These are phyloP conservation scores for Podotricha telesiphe DNA, from an alignment of 2,888 invertebrate species.

Conservation along the genomic window DNA sequence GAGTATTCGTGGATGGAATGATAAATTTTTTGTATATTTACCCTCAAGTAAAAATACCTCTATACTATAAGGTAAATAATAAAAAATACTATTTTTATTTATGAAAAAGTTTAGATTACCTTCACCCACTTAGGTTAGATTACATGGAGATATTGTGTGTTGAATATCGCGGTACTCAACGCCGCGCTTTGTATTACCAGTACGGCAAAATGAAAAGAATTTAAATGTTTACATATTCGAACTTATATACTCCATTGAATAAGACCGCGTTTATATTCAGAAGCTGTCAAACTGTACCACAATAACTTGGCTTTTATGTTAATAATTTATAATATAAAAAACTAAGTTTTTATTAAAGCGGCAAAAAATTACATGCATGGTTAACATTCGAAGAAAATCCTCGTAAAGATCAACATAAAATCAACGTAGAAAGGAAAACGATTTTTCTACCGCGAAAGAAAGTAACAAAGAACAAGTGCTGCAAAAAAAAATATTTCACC, in stretches of 20 bases:
- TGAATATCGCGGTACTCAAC: too few species aligned
- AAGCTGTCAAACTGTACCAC: too few species aligned
- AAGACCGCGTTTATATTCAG: too few species aligned
- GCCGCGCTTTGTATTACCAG: too few species aligned
- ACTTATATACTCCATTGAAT: too few species aligned
- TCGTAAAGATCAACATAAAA: slow-evolving; percentile 7
- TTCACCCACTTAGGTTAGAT: too few species aligned
- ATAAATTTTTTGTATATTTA: not conserved
- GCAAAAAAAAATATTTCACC: not conserved
- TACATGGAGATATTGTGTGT: too few species aligned
- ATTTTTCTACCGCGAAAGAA: not conserved
- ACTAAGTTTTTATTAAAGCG: too few species aligned
- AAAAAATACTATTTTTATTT: not conserved
- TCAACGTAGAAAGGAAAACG: not conserved
- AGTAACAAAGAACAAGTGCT: slow-evolving; percentile 11
- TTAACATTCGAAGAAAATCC: not conserved
- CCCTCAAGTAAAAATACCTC: not conserved
- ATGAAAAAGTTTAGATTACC: not conserved
- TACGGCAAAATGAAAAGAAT: too few species aligned
- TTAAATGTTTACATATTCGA: too few species aligned
- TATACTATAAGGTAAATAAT: not conserved
- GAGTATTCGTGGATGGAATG: not conserved
- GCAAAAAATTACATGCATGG: not conserved
- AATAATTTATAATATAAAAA: too few species aligned
- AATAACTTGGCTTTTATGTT: too few species aligned